Conservation (phyloP, 2,888 invertebrate genomes). For the Luperina nickerlii region DNA sequence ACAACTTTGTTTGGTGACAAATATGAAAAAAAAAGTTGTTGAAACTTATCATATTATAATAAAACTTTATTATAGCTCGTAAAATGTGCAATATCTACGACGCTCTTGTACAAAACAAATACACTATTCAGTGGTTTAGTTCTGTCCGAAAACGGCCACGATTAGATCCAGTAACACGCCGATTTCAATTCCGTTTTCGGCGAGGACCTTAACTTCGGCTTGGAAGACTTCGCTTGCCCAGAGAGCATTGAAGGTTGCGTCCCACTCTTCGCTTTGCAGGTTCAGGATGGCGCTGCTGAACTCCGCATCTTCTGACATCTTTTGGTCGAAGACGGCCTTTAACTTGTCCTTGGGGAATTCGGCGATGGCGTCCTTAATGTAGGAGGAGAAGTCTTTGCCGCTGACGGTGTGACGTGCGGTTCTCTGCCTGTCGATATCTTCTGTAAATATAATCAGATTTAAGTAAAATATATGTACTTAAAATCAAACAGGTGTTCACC, state of each 20-base stretch:
- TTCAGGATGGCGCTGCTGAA: conserved; percentile 81
- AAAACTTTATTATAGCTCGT: conserved; percentile 8
- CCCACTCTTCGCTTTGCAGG: conserved; percentile 80
- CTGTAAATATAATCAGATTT: conserved; percentile 49
- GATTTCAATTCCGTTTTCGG: conserved; percentile 78
- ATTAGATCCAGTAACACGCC: conserved; percentile 71
- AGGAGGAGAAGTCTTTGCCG: conserved; percentile 75
- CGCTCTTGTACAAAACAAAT: conserved; percentile 5
- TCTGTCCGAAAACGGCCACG: conserved; percentile 80
- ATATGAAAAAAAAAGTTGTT: conserved; percentile 5
- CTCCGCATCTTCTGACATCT: conserved; percentile 78
- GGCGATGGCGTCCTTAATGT: conserved; percentile 73
- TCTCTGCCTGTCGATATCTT: conserved; percentile 34
- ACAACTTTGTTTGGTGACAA: conserved; percentile 16
- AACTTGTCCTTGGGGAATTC: conserved; percentile 79
- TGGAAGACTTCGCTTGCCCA: conserved; percentile 78
- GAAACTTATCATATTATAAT: conserved; percentile 3
- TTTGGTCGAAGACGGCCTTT: conserved; percentile 79
- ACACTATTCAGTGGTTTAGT: conserved; percentile 51
- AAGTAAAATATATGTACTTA: neutral
- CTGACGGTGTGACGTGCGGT: conserved; percentile 68
- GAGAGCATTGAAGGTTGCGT: conserved; percentile 72
- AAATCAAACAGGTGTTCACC: neutral
- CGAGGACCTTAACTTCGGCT: conserved; percentile 74
- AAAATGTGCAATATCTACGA: conserved; percentile 5